These are phyloP conservation scores for Odontomachus brunneus DNA, from an alignment of 1,140 invertebrate genomes.

Conservation along the genomic window DNA sequence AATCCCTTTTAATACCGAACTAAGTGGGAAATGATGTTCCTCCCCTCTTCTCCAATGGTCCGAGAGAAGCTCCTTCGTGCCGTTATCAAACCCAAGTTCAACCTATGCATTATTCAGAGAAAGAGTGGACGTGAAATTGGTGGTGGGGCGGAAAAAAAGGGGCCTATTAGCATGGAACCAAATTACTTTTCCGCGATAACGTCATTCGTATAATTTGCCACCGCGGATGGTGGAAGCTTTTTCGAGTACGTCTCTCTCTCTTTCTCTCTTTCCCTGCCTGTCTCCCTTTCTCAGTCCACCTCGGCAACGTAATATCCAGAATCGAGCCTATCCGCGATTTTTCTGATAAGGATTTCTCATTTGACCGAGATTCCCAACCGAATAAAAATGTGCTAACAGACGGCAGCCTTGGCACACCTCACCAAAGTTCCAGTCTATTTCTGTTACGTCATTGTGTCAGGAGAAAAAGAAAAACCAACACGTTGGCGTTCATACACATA, in stretches of 20 bases:
- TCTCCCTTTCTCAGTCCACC: neutral
- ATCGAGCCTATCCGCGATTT: slow-evolving; percentile 11
- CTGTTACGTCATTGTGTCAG: neutral
- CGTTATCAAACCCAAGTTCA: slow-evolving; percentile 81
- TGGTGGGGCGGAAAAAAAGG: slow-evolving; percentile 43
- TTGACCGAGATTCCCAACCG: slow-evolving; percentile 41
- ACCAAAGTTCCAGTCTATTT: slow-evolving; percentile 26
- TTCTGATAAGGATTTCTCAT: slow-evolving; percentile 36
- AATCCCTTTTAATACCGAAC: slow-evolving; percentile 80
- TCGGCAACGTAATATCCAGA: neutral
- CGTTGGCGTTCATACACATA: neutral
- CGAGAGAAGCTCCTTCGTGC: slow-evolving; percentile 74
- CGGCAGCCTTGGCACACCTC: slow-evolving; percentile 15
- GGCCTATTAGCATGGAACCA: slow-evolving; percentile 82
- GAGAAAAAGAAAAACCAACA: neutral
- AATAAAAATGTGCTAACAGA: slow-evolving; percentile 48
- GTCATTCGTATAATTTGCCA: slow-evolving; percentile 79
- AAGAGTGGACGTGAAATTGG: slow-evolving; percentile 54
- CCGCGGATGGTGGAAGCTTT: slow-evolving; percentile 50
- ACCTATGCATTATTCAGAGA: slow-evolving; percentile 82
- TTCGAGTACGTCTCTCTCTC: slow-evolving; percentile 46
- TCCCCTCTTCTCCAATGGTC: slow-evolving; percentile 63
- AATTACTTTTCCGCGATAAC: slow-evolving; percentile 83
- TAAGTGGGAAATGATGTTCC: slow-evolving; percentile 82
- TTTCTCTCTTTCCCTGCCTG: neutral